Evolutionary conservation across 2,888 invertebrate genomes (phyloP), one percentile per base, ranked within the genome.

Genomic region (Himalopsyche kuldschensis): DNA sequence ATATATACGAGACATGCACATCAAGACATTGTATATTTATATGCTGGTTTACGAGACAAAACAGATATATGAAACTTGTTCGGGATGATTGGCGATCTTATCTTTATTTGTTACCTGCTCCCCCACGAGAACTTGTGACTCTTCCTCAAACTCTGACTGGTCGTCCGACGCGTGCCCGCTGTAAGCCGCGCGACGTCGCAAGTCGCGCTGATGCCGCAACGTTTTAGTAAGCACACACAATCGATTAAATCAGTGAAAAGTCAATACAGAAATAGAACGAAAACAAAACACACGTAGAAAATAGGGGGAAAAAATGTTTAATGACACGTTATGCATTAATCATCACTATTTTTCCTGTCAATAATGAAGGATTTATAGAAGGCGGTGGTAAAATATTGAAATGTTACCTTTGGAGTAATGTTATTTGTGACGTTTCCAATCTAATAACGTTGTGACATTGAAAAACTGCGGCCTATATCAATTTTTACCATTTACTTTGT

Each of bases 161-260:
- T 85, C 84, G 55, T 86, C 86, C 15, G 86, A 86, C 27, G 79
- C 32, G 75, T 85, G 85, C 27, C 83, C 85, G 27, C 79, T 47
- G 41, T 84, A 81, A 3, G 81, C 55, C 80, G 63, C 63, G 63
- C 63, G 63, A 24, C 69, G 69, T 69, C 69, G 69, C 4, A 41
- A 41, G 41, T 41, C 41, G 41, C 41, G 41, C 69, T 69, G 69
- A 27, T 20, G 20, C 69, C 69, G 69, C 69, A 69, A 69, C 69
- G 69, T 69, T 69, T 69, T 69, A 69, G 69, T 69, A 69, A 69
- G 69, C 69, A 69, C 69, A 69, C 69, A 69, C 69, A 69, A 69
- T 69, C 30, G 15, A 69, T 69, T 69, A 24, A 69, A 27, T 69
- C 55, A 27, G 69, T 20, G 27, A 69, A 69, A 69, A 24, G 24